Conservation (phyloP, 2,113 vertebrate species). For the Tylochromis polylepis region DNA sequence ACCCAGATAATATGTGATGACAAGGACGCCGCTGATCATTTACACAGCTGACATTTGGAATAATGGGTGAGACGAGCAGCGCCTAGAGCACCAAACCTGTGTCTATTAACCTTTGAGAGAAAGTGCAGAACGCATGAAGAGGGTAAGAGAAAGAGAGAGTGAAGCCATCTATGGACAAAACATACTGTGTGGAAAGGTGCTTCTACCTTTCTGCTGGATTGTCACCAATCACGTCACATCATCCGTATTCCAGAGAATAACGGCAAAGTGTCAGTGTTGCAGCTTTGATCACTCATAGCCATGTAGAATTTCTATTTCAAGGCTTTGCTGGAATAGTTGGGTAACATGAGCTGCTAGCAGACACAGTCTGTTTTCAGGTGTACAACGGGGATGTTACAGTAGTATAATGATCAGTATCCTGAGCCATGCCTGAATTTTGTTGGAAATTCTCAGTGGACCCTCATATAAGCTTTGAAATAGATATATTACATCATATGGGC, state of each 20-base stretch:
- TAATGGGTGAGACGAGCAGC: conserved; percentile 39
- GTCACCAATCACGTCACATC: neutral
- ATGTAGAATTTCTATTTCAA: neutral
- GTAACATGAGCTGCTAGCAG: neutral
- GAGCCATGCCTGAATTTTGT: neutral
- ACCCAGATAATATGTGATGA: conserved; percentile 55
- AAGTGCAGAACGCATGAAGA: neutral
- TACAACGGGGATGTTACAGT: neutral
- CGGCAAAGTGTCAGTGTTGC: neutral
- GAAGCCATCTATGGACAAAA: neutral
- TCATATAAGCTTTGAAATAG: neutral
- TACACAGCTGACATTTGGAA: conserved; percentile 62
- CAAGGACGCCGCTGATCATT: conserved; percentile 54
- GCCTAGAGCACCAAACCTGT: conserved; percentile 4
- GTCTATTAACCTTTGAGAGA: conserved; percentile 51
- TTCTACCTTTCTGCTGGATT: neutral
- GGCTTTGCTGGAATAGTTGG: neutral
- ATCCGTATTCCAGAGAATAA: neutral
- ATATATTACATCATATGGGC: neutral
- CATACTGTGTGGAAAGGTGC: neutral
- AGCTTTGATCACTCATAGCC: neutral
- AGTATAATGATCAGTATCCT: neutral
- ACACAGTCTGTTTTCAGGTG: neutral
- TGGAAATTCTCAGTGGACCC: neutral
- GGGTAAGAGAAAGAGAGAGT: neutral